A percentile compares a stretch with the other conserved stretches of the same genome.
phyloP scores from a whole-genome alignment of 2,797 vertebrate species.

The Poecilia gillii region DNA sequence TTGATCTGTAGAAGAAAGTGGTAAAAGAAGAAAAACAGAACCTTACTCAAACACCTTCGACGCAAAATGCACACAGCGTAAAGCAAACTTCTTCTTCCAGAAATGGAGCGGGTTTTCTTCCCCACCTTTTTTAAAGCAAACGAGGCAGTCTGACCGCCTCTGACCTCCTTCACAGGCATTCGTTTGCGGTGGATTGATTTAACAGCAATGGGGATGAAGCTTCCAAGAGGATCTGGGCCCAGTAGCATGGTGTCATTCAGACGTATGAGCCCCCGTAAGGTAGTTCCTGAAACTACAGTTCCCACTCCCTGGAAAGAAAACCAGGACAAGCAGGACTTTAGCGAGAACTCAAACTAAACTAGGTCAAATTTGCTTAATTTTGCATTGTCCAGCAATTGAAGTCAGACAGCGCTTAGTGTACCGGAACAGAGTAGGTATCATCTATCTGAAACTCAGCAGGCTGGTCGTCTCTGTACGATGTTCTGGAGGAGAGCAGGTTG shows the following conservation, averaged over 20 bases:
- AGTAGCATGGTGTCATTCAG: slow-evolving; percentile 96
- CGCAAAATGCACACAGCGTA: not conserved
- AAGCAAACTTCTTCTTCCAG: not conserved
- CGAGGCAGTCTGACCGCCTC: slow-evolving; percentile 97
- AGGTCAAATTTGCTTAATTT: not conserved
- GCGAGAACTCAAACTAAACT: not conserved
- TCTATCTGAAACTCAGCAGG: slow-evolving; percentile 99
- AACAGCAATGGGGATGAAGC: slow-evolving; percentile 94
- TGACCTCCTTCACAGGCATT: slow-evolving; percentile 98
- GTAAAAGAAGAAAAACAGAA: not conserved
- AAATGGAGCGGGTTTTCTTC: not conserved
- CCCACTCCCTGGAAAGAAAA: slow-evolving; percentile 88
- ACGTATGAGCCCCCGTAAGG: slow-evolving; percentile 93
- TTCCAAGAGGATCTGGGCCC: slow-evolving; percentile 95
- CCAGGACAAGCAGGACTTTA: slow-evolving; percentile 4
- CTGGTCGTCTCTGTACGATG: slow-evolving; percentile 90
- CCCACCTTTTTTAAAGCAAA: slow-evolving; percentile 96
- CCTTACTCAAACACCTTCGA: not conserved
- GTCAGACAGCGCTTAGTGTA: slow-evolving; percentile 48
- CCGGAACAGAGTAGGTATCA: slow-evolving; percentile 97
- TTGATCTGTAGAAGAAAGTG: slow-evolving; percentile 85
- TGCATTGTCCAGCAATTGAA: not conserved
- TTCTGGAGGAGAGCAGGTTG: slow-evolving; percentile 94
- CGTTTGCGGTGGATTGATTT: slow-evolving; percentile 99
- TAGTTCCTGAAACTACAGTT: slow-evolving; percentile 97